Percentiles rank a stretch among this genome's conserved stretches.
Evolutionary conservation across 2,888 invertebrate genomes (phyloP).

Genomic region (Tillus elongatus): DNA sequence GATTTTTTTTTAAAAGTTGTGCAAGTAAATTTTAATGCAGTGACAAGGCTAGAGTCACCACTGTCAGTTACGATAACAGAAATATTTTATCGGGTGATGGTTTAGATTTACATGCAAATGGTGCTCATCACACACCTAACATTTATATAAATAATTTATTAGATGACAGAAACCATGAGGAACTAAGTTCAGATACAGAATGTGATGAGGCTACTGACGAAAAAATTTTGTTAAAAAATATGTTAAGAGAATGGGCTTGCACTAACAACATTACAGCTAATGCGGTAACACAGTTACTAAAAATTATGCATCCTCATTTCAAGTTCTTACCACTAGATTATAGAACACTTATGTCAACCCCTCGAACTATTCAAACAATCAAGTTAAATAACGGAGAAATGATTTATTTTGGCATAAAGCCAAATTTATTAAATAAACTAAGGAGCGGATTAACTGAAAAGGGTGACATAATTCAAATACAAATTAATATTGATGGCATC

Average conservation of each 20-base stretch:
- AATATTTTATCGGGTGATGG: neutral
- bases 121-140: too few species aligned
- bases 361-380: conserved; percentile 10
- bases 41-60: too few species aligned
- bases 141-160: too few species aligned
- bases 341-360: conserved; percentile 12
- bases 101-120: too few species aligned
- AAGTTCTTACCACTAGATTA: conserved; percentile 11
- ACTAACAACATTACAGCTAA: conserved; percentile 12
- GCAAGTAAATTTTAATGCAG: too few species aligned
- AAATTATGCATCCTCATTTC: conserved; percentile 12
- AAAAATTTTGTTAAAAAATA: conserved; percentile 7
- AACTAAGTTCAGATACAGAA: too few species aligned
- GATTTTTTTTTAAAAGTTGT: neutral
- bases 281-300: conserved; percentile 10
- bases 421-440: conserved; percentile 10
- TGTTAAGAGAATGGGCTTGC: conserved; percentile 10
- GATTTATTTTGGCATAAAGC: conserved; percentile 15
- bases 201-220: neutral
- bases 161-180: too few species aligned
- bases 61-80: neutral
- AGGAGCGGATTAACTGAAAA: conserved; percentile 9
- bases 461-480: conserved; percentile 9
- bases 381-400: conserved; percentile 14
- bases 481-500: conserved; percentile 20